Evolutionary conservation across 2,797 vertebrate species (phyloP).

Genomic region (Lepidocolaptes lacrymiger): DNA sequence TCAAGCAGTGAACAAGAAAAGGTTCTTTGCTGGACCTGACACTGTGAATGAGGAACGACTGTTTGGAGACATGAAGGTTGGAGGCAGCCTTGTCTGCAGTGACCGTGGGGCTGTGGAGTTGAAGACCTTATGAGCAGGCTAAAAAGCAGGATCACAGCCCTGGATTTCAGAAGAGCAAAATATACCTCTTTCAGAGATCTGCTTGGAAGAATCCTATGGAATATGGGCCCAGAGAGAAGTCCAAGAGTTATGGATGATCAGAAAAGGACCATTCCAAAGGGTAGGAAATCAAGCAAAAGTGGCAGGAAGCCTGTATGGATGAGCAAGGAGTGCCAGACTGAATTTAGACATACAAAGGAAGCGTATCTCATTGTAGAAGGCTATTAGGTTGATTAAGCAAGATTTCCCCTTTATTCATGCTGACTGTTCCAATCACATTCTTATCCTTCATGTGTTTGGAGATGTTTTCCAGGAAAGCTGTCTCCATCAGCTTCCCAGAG

Average conservation of each 20-base stretch:
- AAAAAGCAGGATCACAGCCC: background rate
- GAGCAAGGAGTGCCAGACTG: background rate
- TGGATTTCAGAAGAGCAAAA: background rate
- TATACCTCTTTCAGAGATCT: background rate
- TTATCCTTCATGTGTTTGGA: background rate
- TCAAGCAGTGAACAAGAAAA: background rate
- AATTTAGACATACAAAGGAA: background rate
- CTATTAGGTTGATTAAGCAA: background rate
- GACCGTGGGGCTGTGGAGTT: background rate
- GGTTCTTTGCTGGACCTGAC: background rate
- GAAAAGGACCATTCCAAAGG: background rate
- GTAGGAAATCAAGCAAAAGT: background rate
- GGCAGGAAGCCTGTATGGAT: background rate
- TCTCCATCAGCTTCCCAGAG: background rate
- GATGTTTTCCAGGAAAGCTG: background rate
- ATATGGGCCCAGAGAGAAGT: background rate
- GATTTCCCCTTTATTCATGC: background rate
- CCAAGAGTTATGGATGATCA: background rate
- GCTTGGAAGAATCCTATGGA: background rate
- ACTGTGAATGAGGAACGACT: background rate
- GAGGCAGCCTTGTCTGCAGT: background rate
- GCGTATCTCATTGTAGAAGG: background rate
- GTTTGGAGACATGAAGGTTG: rapidly evolving
- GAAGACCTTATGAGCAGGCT: background rate
- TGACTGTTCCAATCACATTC: background rate